Percentiles rank a stretch among this genome's conserved stretches.
These are phyloP conservation scores for Dipodomys ordii DNA, from an alignment of 2,113 vertebrate species.

Conservation along the genomic window DNA sequence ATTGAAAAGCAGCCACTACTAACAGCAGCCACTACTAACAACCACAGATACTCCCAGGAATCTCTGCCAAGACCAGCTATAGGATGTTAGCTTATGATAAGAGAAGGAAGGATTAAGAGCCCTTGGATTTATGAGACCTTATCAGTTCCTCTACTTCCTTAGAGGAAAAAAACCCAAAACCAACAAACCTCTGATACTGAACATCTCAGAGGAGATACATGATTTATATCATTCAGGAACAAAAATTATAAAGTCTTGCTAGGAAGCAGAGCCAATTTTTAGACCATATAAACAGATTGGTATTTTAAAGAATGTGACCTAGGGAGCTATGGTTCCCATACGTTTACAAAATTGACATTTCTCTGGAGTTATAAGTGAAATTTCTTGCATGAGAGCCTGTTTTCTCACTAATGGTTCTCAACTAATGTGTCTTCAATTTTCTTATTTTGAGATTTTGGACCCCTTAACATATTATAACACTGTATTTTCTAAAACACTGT, in stretches of 20 bases:
- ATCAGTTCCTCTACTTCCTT: constrained; percentile 11
- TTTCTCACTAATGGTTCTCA: constrained; percentile 17
- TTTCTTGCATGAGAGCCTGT: not conserved
- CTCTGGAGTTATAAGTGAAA: not conserved
- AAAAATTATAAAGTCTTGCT: constrained; percentile 17
- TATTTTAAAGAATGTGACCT: constrained; percentile 44
- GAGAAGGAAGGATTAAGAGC: constrained; percentile 5
- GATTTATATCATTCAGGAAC: not conserved
- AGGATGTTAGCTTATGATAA: not conserved
- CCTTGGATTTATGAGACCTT: not conserved
- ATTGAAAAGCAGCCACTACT: not conserved
- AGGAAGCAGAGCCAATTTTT: constrained; percentile 13
- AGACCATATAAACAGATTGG: constrained; percentile 29
- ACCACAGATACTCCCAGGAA: not conserved
- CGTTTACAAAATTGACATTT: constrained; percentile 33
- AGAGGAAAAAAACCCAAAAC: not conserved
- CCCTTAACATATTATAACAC: not conserved
- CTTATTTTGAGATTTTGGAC: not conserved
- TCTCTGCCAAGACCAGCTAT: constrained; percentile 27
- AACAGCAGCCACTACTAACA: constrained; percentile 11
- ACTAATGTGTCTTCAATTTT: not conserved
- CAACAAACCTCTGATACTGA: not conserved
- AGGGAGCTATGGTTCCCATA: not conserved
- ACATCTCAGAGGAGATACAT: constrained; percentile 17
- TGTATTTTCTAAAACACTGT: not conserved